Base-by-base conservation (phyloP, 1,140 invertebrate species). In the Brachionus angularis region DNA sequence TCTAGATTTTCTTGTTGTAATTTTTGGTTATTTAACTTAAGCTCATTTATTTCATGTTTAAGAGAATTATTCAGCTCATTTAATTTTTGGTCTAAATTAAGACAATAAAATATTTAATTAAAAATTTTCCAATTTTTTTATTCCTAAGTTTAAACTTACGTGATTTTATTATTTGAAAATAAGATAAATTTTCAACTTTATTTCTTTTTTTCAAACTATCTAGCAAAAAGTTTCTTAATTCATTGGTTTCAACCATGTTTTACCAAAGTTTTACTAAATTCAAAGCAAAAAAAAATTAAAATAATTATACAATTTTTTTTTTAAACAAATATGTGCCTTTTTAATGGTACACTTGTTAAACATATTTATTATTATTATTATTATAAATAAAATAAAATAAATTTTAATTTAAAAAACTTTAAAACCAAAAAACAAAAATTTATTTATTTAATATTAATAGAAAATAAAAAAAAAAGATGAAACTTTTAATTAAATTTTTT, bases 321-420 rank as follows among this genome's bases (percentile, higher is more conserved):
- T n/a, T n/a, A n/a, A n/a, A n/a, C n/a, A n/a, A n/a, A n/a, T n/a
- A n/a, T 58, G 53, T 39, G 53, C 53, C 53, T 39, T 58, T 4
- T 58, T 58, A 58, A 39, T 14, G 53, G 53, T 58, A 58, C 53
- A 58, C 34, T 23, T n/a, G n/a, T n/a, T n/a, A n/a, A n/a, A n/a
- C n/a, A n/a, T n/a, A n/a, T n/a, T n/a, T n/a, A n/a, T n/a, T n/a
- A n/a, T n/a, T n/a, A n/a, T n/a, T n/a, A n/a, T n/a, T n/a, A n/a
- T n/a, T n/a, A n/a, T n/a, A n/a, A n/a, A n/a, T n/a, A n/a, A n/a
- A n/a, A n/a, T n/a, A n/a, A n/a, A n/a, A n/a, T n/a, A n/a, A n/a
- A n/a, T n/a, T n/a, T n/a, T n/a, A n/a, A n/a, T n/a, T n/a, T n/a
- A n/a, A n/a, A n/a, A n/a, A n/a, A n/a, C n/a, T n/a, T n/a, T n/a